Base-by-base conservation (phyloP, 2,797 vertebrate genomes). In the Gallirallus australis region DNA sequence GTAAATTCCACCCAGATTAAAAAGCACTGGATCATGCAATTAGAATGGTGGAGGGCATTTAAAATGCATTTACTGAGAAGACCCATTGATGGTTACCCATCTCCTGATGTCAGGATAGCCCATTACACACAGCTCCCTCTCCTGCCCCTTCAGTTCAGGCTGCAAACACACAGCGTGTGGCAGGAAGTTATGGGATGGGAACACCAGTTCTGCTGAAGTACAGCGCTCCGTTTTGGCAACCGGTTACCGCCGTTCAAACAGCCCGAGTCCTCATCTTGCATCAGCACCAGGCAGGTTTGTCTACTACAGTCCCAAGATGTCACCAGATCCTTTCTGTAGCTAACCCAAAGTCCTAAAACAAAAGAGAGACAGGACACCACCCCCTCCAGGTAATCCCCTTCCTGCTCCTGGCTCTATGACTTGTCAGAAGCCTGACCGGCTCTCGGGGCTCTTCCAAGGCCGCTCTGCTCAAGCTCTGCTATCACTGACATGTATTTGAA, bases 401-500 rank as follows among this genome's bases (percentile, higher is more conserved):
- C 21, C 47, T 54, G 61, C 30, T 68, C 59, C 63, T 77, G 78
- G 35, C 64, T 83, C 82, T 97, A 97, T 1, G 82, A 82, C 65
- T 96, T 96, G 92, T 98, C 86, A 78, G 96, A 93, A 57, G 72
- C 96, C 84, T 96, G 94, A 56, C 68, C 31, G 76, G 94, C 90
- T 84, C 87, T 98, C 93, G 96, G 90, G 53, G 95, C 93, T 42
- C 70, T 65, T 57, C 98, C 98, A 70, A 99, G 95, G 50, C 99
- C 98, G 1, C 98, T 99, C 93, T 99, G 99, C 87, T 99, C 99
- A 79, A 99, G 97, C 96, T 99, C 98, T 7, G 98, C 98, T 28
- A 99, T 98, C 75, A 99, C 98, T 21, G 96, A 97, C 99, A 99
- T 99, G 94, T 99, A 99, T 86, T 98, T 99, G 95, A 99, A 99